Percentiles rank a stretch among this genome's conserved stretches.
Conservation (phyloP, 2,888 invertebrate species). For the Orgyia antiqua region DNA sequence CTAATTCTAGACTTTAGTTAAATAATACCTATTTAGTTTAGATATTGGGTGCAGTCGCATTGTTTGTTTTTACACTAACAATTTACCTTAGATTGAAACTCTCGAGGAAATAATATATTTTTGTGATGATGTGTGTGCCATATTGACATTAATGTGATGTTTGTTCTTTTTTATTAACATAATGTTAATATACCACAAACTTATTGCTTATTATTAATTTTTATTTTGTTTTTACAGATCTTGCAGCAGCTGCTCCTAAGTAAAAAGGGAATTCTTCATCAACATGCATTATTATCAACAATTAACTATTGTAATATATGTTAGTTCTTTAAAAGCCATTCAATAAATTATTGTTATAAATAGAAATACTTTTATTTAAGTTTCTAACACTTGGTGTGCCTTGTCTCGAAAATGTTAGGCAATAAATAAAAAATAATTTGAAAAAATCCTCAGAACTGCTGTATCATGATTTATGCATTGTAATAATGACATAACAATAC, state of each 20-base stretch:
- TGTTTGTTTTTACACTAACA: conserved; percentile 3
- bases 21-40: not conserved
- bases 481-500: too few relatives aligned
- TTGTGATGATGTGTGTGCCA: not conserved
- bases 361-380: not conserved
- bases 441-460: too few relatives aligned
- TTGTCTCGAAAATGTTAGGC: too few relatives aligned
- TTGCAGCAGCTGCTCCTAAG: conserved; percentile 35
- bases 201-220: conserved; percentile 1
- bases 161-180: too few relatives aligned
- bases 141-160: too few relatives aligned
- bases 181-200: too few relatives aligned
- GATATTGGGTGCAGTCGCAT: not conserved
- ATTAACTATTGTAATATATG: conserved; percentile 13
- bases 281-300: conserved; percentile 42
- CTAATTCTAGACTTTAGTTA: conserved; percentile 6
- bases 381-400: too few relatives aligned
- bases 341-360: conserved; percentile 30
- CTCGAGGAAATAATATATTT: not conserved
- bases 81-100: not conserved
- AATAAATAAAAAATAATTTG: too few relatives aligned
- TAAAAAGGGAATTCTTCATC: conserved; percentile 32
- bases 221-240: conserved; percentile 42
- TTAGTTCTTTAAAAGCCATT: conserved; percentile 36
- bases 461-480: too few relatives aligned